Base-by-base conservation (phyloP, 2,888 invertebrate species). In the Acholoe squamosa region DNA sequence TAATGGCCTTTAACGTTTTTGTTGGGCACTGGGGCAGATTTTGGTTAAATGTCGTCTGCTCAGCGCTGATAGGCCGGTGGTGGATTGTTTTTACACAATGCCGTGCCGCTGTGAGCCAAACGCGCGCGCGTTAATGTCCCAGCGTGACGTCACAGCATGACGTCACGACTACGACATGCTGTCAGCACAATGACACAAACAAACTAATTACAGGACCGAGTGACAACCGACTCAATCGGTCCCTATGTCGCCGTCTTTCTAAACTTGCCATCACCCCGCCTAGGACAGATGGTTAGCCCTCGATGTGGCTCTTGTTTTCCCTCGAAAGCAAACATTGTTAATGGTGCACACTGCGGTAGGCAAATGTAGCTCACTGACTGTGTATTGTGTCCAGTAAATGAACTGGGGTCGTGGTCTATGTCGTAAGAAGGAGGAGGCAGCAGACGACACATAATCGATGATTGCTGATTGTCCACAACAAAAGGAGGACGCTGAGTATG, bases 171-270 rank as follows among this genome's bases (percentile, higher is more conserved):
- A 28, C 86, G 54, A 52, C 56, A 56, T 52, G 86, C 86, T 54
- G 86, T 54, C 86, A 80, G 86, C 86, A 86, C 86, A 86, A 86
- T 86, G 86, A 54, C 86, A 54, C 86, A 86, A 86, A 86, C 86
- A 86, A 86, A 80, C 54, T 86, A 86, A 86, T 86, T 86, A 86
- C 86, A 54, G 86, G 52, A 54, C 54, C 28, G 54, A 86, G 86
- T 86, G 86, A 86, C 86, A 86, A 22, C n/a, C 80, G 80, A 80
- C 80, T 80, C 80, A 33, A 80, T 80, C 80, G 80, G 25, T 80
- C 28, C 31, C 25, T 19, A 76, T 43, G 43, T 34, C 22, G 80
- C n/a, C 25, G 71, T 25, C 19, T 25, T 71, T 71, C 34, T 34
- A 80, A 80, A 80, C 80, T 80, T 80, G 43, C 19, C 43, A 80